These are phyloP conservation scores for Pristionchus japonicus DNA, from an alignment of 2,888 invertebrate genomes.

Conservation along the genomic window DNA sequence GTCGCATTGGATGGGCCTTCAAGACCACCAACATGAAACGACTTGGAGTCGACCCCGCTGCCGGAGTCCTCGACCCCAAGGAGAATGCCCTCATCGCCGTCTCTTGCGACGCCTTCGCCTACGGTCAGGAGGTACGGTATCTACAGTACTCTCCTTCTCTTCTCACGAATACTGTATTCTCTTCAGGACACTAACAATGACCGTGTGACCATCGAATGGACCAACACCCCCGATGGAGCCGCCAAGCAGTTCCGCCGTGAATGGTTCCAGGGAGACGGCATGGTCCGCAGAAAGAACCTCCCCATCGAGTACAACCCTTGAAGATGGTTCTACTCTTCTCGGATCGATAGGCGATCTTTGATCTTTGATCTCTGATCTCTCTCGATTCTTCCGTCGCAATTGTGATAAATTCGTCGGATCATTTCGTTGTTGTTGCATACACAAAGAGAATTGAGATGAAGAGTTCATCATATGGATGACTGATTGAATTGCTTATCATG, in stretches of 20 bases:
- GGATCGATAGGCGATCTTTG: slow-evolving; percentile 8
- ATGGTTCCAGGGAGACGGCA: slow-evolving; percentile 12
- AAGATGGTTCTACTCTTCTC: background rate
- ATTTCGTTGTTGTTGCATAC: background rate
- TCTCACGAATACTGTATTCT: too few relatives aligned
- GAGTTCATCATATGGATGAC: background rate
- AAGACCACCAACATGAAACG: slow-evolving; percentile 24
- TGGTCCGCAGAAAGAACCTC: slow-evolving; percentile 21
- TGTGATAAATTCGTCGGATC: slow-evolving; percentile 28
- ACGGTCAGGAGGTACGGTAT: slow-evolving; percentile 15
- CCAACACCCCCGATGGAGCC: background rate
- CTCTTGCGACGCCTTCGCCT: slow-evolving; percentile 23
- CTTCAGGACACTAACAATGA: slow-evolving; percentile 1
- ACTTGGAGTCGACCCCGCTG: background rate
- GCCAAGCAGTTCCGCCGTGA: slow-evolving; percentile 19
- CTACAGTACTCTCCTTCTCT: too few relatives aligned
- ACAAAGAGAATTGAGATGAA: background rate
- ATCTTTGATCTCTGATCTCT: slow-evolving; percentile 29
- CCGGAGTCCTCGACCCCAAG: slow-evolving; percentile 33
- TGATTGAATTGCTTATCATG: background rate
- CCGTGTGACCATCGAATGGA: slow-evolving; percentile 1
- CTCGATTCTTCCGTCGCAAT: slow-evolving; percentile 12
- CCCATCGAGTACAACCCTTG: slow-evolving; percentile 9
- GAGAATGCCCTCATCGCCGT: slow-evolving; percentile 3
- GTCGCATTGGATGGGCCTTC: slow-evolving; percentile 33